Base-by-base conservation (phyloP, 2,888 invertebrate genomes). In the Osedax fenrisi region DNA sequence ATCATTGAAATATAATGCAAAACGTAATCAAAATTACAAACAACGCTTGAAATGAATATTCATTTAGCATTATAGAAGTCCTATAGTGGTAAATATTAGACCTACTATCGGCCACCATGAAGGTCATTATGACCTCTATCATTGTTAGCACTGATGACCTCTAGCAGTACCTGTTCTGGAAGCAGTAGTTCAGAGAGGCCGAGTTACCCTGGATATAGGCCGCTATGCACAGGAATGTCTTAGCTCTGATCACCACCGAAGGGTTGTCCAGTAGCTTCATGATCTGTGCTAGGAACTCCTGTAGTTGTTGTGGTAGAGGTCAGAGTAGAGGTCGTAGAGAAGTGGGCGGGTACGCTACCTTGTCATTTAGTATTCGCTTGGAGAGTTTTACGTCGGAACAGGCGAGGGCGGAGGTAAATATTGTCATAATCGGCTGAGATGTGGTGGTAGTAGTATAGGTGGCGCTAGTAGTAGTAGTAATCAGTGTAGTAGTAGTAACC, bases 401-500 rank as follows among this genome's bases (percentile, higher is more conserved):
- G 41, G 41, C 41, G 10, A 41, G 41, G 41, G 41, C 41, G 10
- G 41, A 41, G 10, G 41, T 41, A 41, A 41, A 41, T 17, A 41
- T 41, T 41, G 41, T 41, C 10, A 41, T 41, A 10, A 41, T 41
- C 10, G 41, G 41, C 41, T 41, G 41, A 5, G 41, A 17, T n/a
- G n/a, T n/a, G n/a, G n/a, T n/a, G n/a, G n/a, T n/a, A n/a, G n/a
- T n/a, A n/a, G n/a, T n/a, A n/a, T n/a, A n/a, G n/a, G n/a, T n/a
- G n/a, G n/a, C n/a, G n/a, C n/a, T n/a, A n/a, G n/a, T n/a, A n/a
- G n/a, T n/a, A n/a, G n/a, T n/a, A n/a, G n/a, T n/a, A n/a, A n/a
- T n/a, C n/a, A n/a, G n/a, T n/a, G 84, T 84, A 56, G 84, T 84
- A 69, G 84, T 80, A 24, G 83, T 79, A 2, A 83, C 81, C 75